A percentile compares a stretch with the other conserved stretches of the same genome.
Conservation (phyloP, 2,888 invertebrate species). For the Deilephila porcellus region DNA sequence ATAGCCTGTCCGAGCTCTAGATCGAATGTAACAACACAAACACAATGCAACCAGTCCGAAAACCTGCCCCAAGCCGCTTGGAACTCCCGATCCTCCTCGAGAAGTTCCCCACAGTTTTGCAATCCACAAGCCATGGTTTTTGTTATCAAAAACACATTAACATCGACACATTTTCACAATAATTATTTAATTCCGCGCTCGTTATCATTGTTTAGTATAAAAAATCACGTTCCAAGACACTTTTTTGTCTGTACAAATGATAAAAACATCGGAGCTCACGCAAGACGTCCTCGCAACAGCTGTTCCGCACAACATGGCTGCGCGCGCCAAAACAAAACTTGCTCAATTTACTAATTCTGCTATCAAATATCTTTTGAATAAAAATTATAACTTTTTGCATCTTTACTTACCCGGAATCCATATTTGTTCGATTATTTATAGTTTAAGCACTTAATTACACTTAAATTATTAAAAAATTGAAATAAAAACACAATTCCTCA, state of each 20-base stretch:
- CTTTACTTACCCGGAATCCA: conserved; percentile 67
- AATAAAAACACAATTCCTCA: not conserved
- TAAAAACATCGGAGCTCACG: conserved; percentile 66
- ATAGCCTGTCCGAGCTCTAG: conserved; percentile 99
- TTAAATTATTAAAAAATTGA: not conserved
- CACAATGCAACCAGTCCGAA: conserved; percentile 98
- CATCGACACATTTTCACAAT: conserved; percentile 46
- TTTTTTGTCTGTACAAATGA: conserved; percentile 58
- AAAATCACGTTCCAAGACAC: conserved; percentile 47
- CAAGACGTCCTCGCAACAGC: conserved; percentile 70
- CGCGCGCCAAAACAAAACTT: conserved; percentile 78
- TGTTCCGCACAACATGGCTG: conserved; percentile 80
- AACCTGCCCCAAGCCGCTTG: conserved; percentile 88
- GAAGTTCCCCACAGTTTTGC: conserved; percentile 65
- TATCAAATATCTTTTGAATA: conserved; percentile 21
- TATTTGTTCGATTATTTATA: conserved; percentile 36
- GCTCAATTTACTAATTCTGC: conserved; percentile 32
- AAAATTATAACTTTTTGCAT: not conserved
- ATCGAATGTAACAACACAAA: conserved; percentile 99
- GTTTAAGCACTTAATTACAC: not conserved
- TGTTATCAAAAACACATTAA: conserved; percentile 56
- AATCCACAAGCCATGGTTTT: conserved; percentile 74
- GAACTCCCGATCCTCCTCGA: conserved; percentile 68
- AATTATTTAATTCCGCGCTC: conserved; percentile 47
- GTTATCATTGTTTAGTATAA: conserved; percentile 56